Evolutionary conservation across 2,113 vertebrate species (phyloP), one percentile per base, ranked within the genome.

Genomic region (Noturus placidus): DNA sequence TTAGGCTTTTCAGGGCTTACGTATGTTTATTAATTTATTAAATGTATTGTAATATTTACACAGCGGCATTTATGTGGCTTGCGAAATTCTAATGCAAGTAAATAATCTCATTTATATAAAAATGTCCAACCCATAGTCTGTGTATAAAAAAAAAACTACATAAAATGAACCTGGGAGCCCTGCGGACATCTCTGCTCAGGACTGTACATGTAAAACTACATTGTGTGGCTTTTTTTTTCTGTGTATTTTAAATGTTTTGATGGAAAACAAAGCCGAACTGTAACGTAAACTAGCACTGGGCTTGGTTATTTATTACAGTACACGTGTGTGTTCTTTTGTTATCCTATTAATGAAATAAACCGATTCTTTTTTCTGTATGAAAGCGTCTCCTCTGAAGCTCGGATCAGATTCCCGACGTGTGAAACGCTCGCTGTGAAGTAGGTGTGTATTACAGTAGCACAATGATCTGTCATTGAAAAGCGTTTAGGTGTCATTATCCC

Each of bases 271-370:
- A 52, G 20, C 20, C 2, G 52, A 30, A 78, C 25, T 50, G 46
- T 78, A 78, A 78, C 30, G 30, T 13, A 50, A 7, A 50, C 54
- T 1, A 19, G 15, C 50, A 80, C 17, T 6, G 4, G 19, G 56
- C 17, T 56, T 38, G 19, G 6, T 33, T 80, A 80, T 80, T 80
- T 80, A 80, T 80, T 80, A 54, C 54, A 57, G 57, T 19, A 74
- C 35, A 42, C 38, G 22, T 74, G 70, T 42, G 35, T 80, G 52
- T 78, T 19, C 5, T 50, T 78, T 20, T 80, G 20, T 15, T 57
- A 30, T 80, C 57, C 57, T 57, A 80, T 80, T 19, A 57, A 80
- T 33, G 1, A 80, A 80, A 80, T 80, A 74, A 74, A 80, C 35
- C 5, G 15, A 63, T 86, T 86, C 0, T 50, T 42, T 13, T 42